phyloP scores from a whole-genome alignment of 1,140 invertebrate genomes.

The Halotydeus destructor region DNA sequence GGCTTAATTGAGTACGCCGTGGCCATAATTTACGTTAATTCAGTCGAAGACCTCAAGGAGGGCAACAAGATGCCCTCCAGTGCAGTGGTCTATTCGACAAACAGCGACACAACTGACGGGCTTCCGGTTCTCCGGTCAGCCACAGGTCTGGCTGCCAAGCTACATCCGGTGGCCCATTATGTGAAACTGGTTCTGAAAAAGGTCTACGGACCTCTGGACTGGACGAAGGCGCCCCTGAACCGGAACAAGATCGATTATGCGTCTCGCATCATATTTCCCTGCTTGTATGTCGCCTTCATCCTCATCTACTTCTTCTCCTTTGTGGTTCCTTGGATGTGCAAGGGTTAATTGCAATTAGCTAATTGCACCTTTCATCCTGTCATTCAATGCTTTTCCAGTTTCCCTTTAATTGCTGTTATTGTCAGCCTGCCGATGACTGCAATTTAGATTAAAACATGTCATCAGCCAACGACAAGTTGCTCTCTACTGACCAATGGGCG shows the following conservation, averaged over 20 bases:
- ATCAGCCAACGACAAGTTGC: too few relatives aligned
- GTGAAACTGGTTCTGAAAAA: neutral
- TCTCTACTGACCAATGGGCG: too few relatives aligned
- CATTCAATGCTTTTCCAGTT: too few relatives aligned
- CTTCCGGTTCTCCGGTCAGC: neutral
- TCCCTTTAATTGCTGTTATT: too few relatives aligned
- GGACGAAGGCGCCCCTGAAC: conserved; percentile 1
- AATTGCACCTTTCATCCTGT: too few relatives aligned
- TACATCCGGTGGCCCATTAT: too few relatives aligned
- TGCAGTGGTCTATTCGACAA: neutral
- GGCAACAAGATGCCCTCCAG: neutral
- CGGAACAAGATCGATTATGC: conserved; percentile 12
- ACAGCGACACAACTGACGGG: neutral
- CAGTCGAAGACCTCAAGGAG: conserved; percentile 9
- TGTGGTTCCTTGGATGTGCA: conserved; percentile 1
- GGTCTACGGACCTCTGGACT: conserved; percentile 8
- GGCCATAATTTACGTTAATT: conserved; percentile 7
- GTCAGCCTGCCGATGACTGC: too few relatives aligned
- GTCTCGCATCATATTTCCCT: conserved; percentile 6
- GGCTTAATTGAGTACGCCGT: conserved; percentile 5
- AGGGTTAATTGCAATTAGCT: neutral
- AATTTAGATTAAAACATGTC: too few relatives aligned
- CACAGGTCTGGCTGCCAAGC: too few relatives aligned
- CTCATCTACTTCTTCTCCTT: conserved; percentile 3
- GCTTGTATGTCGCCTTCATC: neutral